Evolutionary conservation across 2,113 vertebrate species (phyloP), one percentile per base, ranked within the genome.

Genomic region (Pandion haliaetus): DNA sequence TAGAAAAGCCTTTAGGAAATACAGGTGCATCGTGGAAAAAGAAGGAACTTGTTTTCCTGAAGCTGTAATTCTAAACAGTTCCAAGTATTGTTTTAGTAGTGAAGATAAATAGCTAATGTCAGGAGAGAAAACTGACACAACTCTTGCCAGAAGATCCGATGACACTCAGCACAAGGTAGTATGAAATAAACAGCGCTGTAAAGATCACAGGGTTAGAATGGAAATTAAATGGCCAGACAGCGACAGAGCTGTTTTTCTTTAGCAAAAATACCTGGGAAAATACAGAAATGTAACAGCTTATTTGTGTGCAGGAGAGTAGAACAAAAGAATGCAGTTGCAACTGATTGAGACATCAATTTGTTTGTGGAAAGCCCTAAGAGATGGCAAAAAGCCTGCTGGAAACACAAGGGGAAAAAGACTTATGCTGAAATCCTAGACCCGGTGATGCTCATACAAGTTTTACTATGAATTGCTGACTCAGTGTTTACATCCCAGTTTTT

Each of bases 321-420:
- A 79, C 54, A 71, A 67, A 91, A 73, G 32, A 86, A 81, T 0
- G 1, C 23, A 50, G 57, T 40, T 85, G 57, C 3, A 2, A 38
- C n/a, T 47, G 73, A 82, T 54, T 70, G 76, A 92, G 80, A 79
- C 45, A 70, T 88, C 86, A 55, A 12, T 71, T 92, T 93, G 9
- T 88, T 86, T 89, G 65, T 31, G 52, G 70, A 92, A 93, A 91
- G 72, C 40, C 65, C 17, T 71, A 45, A 74, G 57, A 89, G 61
- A 72, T 84, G 86, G 81, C 81, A 94, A 93, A 86, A 94, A 90
- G 77, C 70, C 86, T 85, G 72, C 69, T 95, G 83, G 77, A 93
- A 93, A 58, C 11, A 1, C 34, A 50, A 63, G 10, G 29, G 82
- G 69, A 80, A 90, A 67, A 89, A 81, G 10, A 5, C 67, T 92